Evolutionary conservation across 2,888 invertebrate species (phyloP).

Genomic region (Hemithea aestivaria): DNA sequence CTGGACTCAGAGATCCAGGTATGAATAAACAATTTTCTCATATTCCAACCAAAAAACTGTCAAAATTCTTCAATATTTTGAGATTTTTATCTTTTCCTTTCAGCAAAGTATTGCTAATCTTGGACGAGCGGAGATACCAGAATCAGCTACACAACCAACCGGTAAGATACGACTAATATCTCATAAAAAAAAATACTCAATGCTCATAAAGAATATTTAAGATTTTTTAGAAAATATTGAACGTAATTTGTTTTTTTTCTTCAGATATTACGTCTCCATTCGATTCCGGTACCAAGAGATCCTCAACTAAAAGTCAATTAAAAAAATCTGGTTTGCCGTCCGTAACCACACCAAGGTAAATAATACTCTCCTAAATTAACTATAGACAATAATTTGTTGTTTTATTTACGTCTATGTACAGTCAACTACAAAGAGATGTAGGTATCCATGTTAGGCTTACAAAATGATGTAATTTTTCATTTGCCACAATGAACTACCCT

Average conservation of each 20-base stretch:
- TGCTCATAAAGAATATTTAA: no score
- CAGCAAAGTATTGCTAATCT: conserved; percentile 50
- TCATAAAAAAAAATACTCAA: no score
- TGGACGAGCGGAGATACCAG: conserved; percentile 66
- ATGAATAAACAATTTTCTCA: conserved; percentile 3
- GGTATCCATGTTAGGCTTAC: no score
- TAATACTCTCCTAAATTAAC: background rate
- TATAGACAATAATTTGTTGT: no score
- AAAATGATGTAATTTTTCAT: no score
- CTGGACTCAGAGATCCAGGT: conserved; percentile 62
- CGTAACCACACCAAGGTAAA: conserved; percentile 62
- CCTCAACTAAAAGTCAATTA: conserved; percentile 62
- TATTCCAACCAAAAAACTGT: no score
- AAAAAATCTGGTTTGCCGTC: conserved; percentile 64
- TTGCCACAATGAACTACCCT: no score
- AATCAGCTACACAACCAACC: conserved; percentile 68
- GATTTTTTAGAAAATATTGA: no score
- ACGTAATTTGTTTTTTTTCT: conserved; percentile 6
- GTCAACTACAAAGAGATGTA: no score
- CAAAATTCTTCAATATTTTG: no score
- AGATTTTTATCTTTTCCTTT: conserved; percentile 15
- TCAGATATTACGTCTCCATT: conserved; percentile 62
- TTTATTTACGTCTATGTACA: no score
- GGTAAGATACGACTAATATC: no score
- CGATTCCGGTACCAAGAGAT: conserved; percentile 62